Conservation (phyloP, 2,888 invertebrate genomes). For the Erannis defoliaria region DNA sequence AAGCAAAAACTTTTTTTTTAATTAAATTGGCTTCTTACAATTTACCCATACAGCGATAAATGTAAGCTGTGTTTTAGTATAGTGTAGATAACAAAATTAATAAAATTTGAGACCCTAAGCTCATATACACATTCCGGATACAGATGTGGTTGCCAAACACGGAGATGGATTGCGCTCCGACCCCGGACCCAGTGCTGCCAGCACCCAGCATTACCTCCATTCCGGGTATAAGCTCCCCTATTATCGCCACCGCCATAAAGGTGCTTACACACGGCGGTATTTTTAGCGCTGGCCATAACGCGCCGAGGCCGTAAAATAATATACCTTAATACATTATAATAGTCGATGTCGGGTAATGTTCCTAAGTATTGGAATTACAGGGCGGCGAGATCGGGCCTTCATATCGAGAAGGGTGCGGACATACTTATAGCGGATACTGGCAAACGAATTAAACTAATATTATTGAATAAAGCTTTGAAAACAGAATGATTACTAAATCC, state of each 20-base stretch:
- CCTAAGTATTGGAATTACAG: constrained; percentile 85
- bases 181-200: constrained; percentile 3
- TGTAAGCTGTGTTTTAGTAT: too few relatives aligned
- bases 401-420: constrained; percentile 64
- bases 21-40: too few relatives aligned
- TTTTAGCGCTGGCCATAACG: constrained; percentile 79
- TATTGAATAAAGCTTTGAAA: too few relatives aligned
- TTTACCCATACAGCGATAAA: too few relatives aligned
- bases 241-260: constrained; percentile 51
- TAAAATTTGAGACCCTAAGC: background rate
- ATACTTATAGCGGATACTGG: constrained; percentile 44
- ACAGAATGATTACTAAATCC: too few relatives aligned
- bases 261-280: constrained; percentile 69
- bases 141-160: constrained; percentile 12
- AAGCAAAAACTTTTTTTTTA: too few relatives aligned
- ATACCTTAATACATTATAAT: constrained; percentile 86
- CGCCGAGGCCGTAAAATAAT: constrained; percentile 80
- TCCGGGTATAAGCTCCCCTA: constrained; percentile 27
- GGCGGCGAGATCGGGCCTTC: constrained; percentile 76
- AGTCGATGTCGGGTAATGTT: constrained; percentile 84
- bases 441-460: background rate
- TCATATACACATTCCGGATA: constrained; percentile 8
- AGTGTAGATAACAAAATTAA: too few relatives aligned
- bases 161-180: background rate
- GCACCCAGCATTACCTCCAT: constrained; percentile 18